Percentiles rank a stretch among this genome's conserved stretches.
phyloP scores from a whole-genome alignment of 2,888 invertebrate genomes.

The Philopedon plagiatum region DNA sequence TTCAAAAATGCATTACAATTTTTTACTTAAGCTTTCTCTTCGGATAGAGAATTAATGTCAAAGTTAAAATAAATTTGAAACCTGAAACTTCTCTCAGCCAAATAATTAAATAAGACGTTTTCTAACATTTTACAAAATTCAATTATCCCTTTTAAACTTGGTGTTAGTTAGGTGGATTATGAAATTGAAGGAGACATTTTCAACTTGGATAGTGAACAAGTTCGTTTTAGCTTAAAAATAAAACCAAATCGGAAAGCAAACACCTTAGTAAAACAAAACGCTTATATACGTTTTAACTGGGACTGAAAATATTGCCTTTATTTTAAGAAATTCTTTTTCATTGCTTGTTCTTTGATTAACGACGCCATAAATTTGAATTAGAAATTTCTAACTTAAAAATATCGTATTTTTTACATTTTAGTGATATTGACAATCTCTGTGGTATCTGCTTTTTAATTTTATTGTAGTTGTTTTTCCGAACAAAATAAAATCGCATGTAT shows the following conservation, averaged over 20 bases:
- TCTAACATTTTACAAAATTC: conserved; percentile 19
- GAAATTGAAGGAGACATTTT: conserved; percentile 30
- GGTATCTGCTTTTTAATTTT: too few species aligned
- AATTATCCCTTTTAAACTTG: conserved; percentile 17
- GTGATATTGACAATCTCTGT: too few species aligned
- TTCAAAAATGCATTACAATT: background rate
- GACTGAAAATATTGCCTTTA: background rate
- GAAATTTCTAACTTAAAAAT: too few species aligned
- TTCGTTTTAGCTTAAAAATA: background rate
- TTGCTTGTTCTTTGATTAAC: too few species aligned
- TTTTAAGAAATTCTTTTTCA: background rate
- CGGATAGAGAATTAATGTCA: background rate
- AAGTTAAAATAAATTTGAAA: background rate
- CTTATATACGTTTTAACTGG: background rate
- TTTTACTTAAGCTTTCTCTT: background rate
- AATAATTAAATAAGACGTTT: conserved; percentile 29
- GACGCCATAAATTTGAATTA: too few species aligned
- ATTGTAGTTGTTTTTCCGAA: too few species aligned
- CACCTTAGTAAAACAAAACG: background rate
- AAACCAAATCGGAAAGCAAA: background rate
- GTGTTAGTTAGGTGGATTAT: conserved; percentile 26
- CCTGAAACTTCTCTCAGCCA: background rate
- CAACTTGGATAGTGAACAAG: conserved; percentile 20
- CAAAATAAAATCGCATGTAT: too few species aligned
- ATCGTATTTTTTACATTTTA: too few species aligned